phyloP scores from a whole-genome alignment of 2,113 vertebrate genomes.

The Motacilla alba region DNA sequence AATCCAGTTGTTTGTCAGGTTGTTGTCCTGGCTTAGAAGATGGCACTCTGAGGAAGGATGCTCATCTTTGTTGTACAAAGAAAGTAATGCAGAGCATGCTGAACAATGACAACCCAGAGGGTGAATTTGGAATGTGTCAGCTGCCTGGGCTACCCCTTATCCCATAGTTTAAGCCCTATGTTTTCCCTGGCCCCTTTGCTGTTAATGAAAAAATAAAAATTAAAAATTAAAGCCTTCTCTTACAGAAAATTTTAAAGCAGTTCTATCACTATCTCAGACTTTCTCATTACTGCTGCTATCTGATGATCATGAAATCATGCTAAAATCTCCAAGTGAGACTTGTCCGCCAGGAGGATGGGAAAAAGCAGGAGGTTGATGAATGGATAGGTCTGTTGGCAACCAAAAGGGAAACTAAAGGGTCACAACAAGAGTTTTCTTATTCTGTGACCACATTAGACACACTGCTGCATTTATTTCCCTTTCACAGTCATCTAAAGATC shows the following conservation, averaged over 20 bases:
- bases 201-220: not conserved
- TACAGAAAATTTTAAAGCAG: not conserved
- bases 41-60: not conserved
- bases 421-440: not conserved
- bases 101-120: not conserved
- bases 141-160: not conserved
- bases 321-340: not conserved
- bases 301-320: not conserved
- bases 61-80: not conserved
- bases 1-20: not conserved
- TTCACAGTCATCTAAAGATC: not conserved
- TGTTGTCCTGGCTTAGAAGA: not conserved
- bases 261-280: not conserved
- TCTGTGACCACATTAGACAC: not conserved
- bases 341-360: not conserved
- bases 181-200: not conserved
- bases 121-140: not conserved
- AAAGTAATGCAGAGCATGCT: not conserved
- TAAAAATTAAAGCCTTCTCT: not conserved
- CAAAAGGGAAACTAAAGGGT: not conserved
- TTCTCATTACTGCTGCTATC: not conserved
- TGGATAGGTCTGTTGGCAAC: not conserved
- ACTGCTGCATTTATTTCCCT: not conserved
- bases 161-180: rapidly evolving
- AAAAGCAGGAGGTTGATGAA: not conserved